Percentiles rank a stretch among this genome's conserved stretches.
phyloP scores from a whole-genome alignment of 1,140 invertebrate genomes.

The Cydia strobilella region DNA sequence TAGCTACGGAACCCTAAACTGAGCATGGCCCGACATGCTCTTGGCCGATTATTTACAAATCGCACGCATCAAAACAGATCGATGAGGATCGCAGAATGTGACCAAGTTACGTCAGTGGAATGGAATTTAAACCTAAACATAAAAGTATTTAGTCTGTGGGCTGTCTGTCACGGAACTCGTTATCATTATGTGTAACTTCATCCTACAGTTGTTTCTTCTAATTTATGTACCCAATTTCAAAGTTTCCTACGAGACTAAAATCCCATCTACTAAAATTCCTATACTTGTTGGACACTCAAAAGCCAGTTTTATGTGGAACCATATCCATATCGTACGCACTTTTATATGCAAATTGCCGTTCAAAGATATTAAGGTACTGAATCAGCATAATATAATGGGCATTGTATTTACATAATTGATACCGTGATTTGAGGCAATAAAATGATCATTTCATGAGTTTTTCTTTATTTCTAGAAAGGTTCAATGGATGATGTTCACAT shows the following conservation, averaged over 20 bases:
- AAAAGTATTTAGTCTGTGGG: neutral
- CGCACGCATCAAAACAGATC: neutral
- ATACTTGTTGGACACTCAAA: slow-evolving; percentile 14
- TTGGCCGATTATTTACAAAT: too few species aligned
- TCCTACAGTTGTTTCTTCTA: neutral
- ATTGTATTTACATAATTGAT: slow-evolving; percentile 27
- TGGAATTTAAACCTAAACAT: neutral
- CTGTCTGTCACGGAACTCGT: neutral
- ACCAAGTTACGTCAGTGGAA: neutral
- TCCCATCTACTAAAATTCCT: slow-evolving; percentile 7
- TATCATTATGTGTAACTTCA: neutral
- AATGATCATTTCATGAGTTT: slow-evolving; percentile 5
- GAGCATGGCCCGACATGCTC: too few species aligned
- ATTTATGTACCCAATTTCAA: neutral
- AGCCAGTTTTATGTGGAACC: slow-evolving; percentile 2
- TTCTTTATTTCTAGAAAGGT: slow-evolving; percentile 16
- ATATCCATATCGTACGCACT: slow-evolving; percentile 22
- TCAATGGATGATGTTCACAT: slow-evolving; percentile 6
- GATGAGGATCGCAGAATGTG: neutral
- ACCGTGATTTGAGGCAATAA: slow-evolving; percentile 30
- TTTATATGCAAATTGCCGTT: slow-evolving; percentile 24
- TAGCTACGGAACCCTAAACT: too few species aligned
- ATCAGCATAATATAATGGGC: slow-evolving; percentile 22
- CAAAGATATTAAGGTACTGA: slow-evolving; percentile 25
- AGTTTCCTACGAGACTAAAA: neutral